Conservation (phyloP, 2,888 invertebrate genomes). For the Eulithis testata region DNA sequence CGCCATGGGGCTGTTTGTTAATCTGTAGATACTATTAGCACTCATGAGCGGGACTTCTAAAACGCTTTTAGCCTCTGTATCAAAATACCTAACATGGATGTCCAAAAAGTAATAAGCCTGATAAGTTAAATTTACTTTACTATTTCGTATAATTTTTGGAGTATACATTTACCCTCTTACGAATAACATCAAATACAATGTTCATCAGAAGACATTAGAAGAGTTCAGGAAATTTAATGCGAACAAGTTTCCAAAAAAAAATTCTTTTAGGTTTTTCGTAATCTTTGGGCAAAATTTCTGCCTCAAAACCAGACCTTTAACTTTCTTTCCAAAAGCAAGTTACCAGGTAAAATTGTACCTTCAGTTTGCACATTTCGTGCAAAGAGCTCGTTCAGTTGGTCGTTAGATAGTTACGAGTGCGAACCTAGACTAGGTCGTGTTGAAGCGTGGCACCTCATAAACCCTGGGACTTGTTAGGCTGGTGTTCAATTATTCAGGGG, state of each 20-base stretch:
- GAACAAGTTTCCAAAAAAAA: not conserved
- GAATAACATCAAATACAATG: no score
- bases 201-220: no score
- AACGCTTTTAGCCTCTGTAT: no score
- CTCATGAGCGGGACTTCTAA: no score
- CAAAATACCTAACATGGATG: no score
- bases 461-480: conserved; percentile 40
- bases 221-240: not conserved
- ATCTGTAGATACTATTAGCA: no score
- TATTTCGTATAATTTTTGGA: no score
- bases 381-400: conserved; percentile 40
- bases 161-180: no score
- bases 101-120: no score
- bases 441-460: conserved; percentile 45
- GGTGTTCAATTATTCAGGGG: conserved; percentile 37
- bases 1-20: no score
- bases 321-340: conserved; percentile 33
- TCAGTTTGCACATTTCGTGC: conserved; percentile 45
- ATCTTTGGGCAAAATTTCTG: not conserved
- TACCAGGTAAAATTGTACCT: conserved; percentile 42
- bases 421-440: conserved; percentile 41
- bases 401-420: conserved; percentile 42
- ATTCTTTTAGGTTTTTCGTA: not conserved
- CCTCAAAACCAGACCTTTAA: conserved; percentile 12
- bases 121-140: no score